These are phyloP conservation scores for Phylloscopus whistleri DNA, from an alignment of 2,113 vertebrate species.

Conservation along the genomic window DNA sequence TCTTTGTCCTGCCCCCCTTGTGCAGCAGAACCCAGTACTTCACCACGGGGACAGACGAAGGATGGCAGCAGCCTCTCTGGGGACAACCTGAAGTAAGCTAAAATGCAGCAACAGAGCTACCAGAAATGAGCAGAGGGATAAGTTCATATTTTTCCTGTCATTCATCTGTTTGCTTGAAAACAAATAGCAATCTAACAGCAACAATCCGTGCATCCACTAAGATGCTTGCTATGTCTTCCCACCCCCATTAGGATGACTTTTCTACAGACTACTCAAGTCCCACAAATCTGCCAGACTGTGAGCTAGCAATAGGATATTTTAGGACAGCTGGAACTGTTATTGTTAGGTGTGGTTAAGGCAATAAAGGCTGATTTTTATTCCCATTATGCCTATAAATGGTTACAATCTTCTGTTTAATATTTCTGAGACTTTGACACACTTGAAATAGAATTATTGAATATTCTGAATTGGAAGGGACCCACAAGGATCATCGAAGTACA, in stretches of 20 bases:
- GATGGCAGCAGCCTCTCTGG: neutral
- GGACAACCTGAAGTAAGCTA: neutral
- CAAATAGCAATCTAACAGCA: neutral
- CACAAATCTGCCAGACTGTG: neutral
- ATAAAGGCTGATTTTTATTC: neutral
- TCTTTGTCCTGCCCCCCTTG: neutral
- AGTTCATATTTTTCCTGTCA: constrained; percentile 28
- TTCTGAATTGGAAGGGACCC: neutral
- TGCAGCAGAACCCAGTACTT: neutral
- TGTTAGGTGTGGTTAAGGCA: neutral
- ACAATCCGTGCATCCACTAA: neutral
- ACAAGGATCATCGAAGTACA: neutral
- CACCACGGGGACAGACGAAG: neutral
- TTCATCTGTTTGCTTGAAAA: constrained; percentile 34
- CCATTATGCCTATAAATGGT: neutral
- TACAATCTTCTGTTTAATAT: neutral
- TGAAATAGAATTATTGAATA: neutral
- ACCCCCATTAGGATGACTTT: neutral
- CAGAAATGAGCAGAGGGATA: constrained; percentile 43
- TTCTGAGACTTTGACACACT: neutral
- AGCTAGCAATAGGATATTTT: neutral
- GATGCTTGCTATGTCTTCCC: neutral
- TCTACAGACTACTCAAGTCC: neutral
- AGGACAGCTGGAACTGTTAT: neutral
- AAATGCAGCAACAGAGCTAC: neutral